Conservation (phyloP, 53 echinoderm and acorn worm genomes). For the Pentamera pediparva region DNA sequence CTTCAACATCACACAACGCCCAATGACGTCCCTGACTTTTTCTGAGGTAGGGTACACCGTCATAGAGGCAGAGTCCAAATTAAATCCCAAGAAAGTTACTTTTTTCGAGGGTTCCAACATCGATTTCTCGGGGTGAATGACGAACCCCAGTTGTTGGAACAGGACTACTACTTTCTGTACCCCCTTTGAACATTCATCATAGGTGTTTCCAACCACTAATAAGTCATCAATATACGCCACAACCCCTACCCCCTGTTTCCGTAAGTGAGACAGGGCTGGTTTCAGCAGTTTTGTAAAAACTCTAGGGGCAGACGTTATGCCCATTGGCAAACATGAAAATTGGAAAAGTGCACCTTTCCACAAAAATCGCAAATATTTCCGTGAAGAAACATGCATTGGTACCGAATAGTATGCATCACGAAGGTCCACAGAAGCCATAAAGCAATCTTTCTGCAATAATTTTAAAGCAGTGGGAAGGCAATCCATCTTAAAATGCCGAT, state of each 20-base stretch:
- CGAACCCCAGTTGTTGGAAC: conserved; percentile 11
- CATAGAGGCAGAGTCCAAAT: conserved; percentile 28
- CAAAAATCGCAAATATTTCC: conserved; percentile 25
- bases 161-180: background rate
- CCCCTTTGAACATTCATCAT: background rate
- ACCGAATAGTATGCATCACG: conserved; percentile 56
- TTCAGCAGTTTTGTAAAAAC: too few species aligned
- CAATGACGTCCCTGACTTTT: background rate
- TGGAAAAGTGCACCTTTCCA: conserved; percentile 27
- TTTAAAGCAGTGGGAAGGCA: conserved; percentile 26
- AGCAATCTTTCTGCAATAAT: conserved; percentile 35
- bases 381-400: conserved; percentile 5
- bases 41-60: conserved; percentile 12
- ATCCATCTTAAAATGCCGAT: conserved; percentile 59
- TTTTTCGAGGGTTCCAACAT: conserved; percentile 9
- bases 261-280: conserved; percentile 22
- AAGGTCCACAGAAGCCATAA: conserved; percentile 44
- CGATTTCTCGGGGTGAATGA: conserved; percentile 28
- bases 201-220: conserved; percentile 3
- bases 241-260: background rate
- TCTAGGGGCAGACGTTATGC: conserved; percentile 23
- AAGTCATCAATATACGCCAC: conserved; percentile 47
- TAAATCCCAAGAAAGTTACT: conserved; percentile 32
- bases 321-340: conserved; percentile 44
- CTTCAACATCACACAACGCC: background rate